Evolutionary conservation across 2,888 invertebrate species (phyloP), one percentile per base, ranked within the genome.

Genomic region (Eristalis intricaria): DNA sequence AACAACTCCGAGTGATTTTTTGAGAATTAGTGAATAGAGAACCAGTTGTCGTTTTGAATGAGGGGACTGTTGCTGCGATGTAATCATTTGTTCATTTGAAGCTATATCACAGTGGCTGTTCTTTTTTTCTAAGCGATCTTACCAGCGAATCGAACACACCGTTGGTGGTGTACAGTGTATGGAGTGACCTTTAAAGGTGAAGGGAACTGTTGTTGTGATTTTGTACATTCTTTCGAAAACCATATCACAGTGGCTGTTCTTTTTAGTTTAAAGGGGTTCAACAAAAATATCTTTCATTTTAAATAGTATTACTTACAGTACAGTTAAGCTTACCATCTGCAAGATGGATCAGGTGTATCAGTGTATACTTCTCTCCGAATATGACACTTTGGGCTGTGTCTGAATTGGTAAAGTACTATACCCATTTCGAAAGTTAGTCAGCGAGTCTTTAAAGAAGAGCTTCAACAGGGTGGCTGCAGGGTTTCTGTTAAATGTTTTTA

Each of bases 101-200:
- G 19, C 50, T 50, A 92, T 92, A 92, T 92, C 92, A 92, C 92
- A 92, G 92, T 92, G 91, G 92, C 92, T 92, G 92, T 92, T 92
- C 92, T 91, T 91, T 91, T 91, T 91, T 89, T 90, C 84, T 89
- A 84, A 89, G 10, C 74, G 82, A 77, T 74, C 68, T 66, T 0
- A 80, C 40, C 81, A 79, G 61, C 81, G 22, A 76, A n/a, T n/a
- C n/a, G n/a, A 64, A 76, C 66, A 87, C 61, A 23, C 40, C 13
- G 8, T 1, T 50, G 22, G 19, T 32, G 32, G 13, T 38, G 38
- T 38, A n/a, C n/a, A 32, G 10, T 32, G 10, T 32, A 8, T 32
- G 8, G 32, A 10, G 22, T 26, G 63, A 23, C 76, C 68, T 61
- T 60, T 29, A 68, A 78, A 87, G 84, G 69, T 90, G 77, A 82